A percentile compares a stretch with the other conserved stretches of the same genome.
phyloP scores from a whole-genome alignment of 2,797 vertebrate genomes.

The Miichthys miiuy region DNA sequence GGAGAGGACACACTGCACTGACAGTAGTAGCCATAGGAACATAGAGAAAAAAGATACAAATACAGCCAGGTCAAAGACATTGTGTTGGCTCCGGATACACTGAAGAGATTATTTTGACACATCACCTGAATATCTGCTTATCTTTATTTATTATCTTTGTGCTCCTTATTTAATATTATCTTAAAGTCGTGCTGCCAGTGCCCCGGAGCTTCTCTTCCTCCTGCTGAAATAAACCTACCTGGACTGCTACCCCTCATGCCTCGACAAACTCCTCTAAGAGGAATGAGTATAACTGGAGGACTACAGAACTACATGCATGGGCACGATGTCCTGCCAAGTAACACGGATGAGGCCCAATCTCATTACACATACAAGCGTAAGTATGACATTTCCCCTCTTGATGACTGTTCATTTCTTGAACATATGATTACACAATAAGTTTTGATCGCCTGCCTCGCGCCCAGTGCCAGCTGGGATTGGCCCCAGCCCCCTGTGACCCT shows the following conservation, averaged over 20 bases:
- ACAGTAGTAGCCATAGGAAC: constrained; percentile 6
- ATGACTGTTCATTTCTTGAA: not conserved
- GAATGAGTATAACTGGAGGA: constrained; percentile 74
- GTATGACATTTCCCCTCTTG: constrained; percentile 30
- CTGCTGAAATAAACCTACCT: constrained; percentile 78
- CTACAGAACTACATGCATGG: constrained; percentile 71
- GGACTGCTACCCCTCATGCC: constrained; percentile 73
- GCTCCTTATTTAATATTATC: constrained; percentile 26
- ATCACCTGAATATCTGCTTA: constrained; percentile 33
- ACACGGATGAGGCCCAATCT: constrained; percentile 77
- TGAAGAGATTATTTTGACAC: constrained; percentile 13
- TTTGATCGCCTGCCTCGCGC: not conserved
- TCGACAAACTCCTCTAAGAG: constrained; percentile 76
- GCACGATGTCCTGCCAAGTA: constrained; percentile 71
- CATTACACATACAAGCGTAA: constrained; percentile 75
- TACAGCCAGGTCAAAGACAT: constrained; percentile 6
- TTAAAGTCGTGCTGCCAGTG: constrained; percentile 59
- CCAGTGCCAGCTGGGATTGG: no score
- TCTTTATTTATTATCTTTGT: not conserved
- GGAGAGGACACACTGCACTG: constrained; percentile 32
- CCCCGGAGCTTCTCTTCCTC: constrained; percentile 64
- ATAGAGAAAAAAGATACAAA: constrained; percentile 7
- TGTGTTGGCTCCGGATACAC: constrained; percentile 6
- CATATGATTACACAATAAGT: not conserved
- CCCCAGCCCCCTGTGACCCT: no score